Evolutionary conservation across 2,113 vertebrate species (phyloP), one percentile per base, ranked within the genome.

Genomic region (Crotalus helleri): DNA sequence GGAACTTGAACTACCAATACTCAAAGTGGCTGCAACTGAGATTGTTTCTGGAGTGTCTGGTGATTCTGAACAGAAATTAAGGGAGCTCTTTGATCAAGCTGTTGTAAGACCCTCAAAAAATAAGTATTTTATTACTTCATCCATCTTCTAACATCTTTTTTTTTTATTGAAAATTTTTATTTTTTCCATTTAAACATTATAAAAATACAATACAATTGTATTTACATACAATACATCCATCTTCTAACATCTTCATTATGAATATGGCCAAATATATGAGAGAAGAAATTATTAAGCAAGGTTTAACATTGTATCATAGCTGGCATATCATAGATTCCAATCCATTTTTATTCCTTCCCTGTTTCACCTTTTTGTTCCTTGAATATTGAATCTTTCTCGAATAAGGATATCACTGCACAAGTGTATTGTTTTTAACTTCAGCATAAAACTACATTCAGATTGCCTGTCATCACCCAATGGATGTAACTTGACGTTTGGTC

Each of bases 1-100:
- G 99, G 99, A 99, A 91, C 97, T 99, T 94, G 97, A 98, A 85
- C 94, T 99, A 89, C 99, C 99, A 0, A 96, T 99, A 97, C 87
- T 99, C 94, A 99, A 99, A 97, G 98, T 99, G n/a, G 99, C 99
- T 58, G 98, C 99, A 55, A 99, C 99, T 0, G 99, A 99, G 96
- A 95, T 99, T 93, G 99, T 99, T 74, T 99, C 99, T 0, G 99
- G 99, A 85, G 98, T 99, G 11, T 99, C 99, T 0, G 99, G 99
- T 74, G 99, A 99, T 92, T 99, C 99, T 0, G 99, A 99, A 88
- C 99, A 99, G 98, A 99, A 99, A 92, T 97, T 99, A 57, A 96
- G 99, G 90, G 98, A 99, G 55, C 97, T 99, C 44, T 99, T 99
- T 95, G 98, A 99, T 33, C 97, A 98, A 90, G 99, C 99, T 55